Evolutionary conservation across 2,113 vertebrate species (phyloP), one percentile per base, ranked within the genome.

Genomic region (Tychaedon coryphoeus): DNA sequence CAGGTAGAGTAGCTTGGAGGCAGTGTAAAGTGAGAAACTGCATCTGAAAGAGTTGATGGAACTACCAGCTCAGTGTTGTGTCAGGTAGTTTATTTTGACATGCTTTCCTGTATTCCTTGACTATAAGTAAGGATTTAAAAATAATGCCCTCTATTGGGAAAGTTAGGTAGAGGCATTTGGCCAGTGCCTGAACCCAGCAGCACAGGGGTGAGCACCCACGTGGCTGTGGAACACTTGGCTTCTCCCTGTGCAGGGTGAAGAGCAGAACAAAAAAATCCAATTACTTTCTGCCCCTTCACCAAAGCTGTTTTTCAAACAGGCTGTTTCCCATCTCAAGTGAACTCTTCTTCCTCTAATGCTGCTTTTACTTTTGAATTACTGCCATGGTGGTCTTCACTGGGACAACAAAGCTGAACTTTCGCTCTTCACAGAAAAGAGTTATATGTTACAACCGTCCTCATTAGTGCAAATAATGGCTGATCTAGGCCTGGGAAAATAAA

Each of bases 381-480:
- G 84, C 78, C 56, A 42, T 78, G 96, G 93, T 97, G 95, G 96
- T 95, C 96, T 91, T 85, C 50, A 28, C 42, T 71, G 82, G 76
- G 65, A 64, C 69, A 88, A 91, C 86, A 96, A 93, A 91, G 80
- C 80, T 95, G 90, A 96, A 80, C 90, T 85, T 95, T 56, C 0
- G 5, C 40, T 96, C 73, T 89, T 92, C n/a, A 65, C 69, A 93
- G 95, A 66, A 84, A 77, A 90, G 90, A 76, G 64, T 94, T 85
- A 67, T 33, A 45, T 88, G 73, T 73, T 94, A 92, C 65, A 81
- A 73, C 89, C 93, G 75, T 90, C 87, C 93, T 97, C 92, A 96
- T 97, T 96, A 97, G 96, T 93, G 93, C 81, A 92, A 92, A 91
- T 83, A 95, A 91, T 92, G 86, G 88, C 86, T 84, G 89, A 91